Percentiles rank a stretch among this genome's conserved stretches.
Evolutionary conservation across 1,140 invertebrate genomes (phyloP).

Genomic region (Drosophila orena): DNA sequence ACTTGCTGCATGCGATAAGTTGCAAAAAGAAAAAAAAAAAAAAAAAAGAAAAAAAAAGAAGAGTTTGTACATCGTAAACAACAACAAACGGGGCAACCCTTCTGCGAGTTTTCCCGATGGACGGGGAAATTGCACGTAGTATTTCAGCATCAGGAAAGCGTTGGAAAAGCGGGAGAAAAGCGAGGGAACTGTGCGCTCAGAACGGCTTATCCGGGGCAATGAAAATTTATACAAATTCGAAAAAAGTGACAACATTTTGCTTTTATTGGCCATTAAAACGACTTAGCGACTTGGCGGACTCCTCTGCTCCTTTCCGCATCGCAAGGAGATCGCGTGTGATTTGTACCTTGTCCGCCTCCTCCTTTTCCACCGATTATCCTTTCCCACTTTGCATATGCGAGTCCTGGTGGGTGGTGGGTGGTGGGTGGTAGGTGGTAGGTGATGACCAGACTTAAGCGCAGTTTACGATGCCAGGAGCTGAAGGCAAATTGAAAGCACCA

Average conservation of each 20-base stretch:
- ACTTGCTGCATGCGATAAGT: conserved; percentile 74
- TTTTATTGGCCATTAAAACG: conserved; percentile 85
- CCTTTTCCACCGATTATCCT: neutral
- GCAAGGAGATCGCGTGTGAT: conserved; percentile 61
- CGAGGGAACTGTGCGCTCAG: conserved; percentile 38
- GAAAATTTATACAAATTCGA: conserved; percentile 84
- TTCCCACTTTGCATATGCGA: conserved; percentile 43
- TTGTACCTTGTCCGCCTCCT: conserved; percentile 65
- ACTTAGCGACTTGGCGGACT: conserved; percentile 81
- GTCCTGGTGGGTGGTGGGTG: neutral
- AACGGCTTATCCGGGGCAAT: conserved; percentile 83
- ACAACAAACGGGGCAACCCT: conserved; percentile 70
- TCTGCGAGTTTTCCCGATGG: conserved; percentile 18
- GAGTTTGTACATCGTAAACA: conserved; percentile 80
- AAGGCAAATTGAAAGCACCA: conserved; percentile 18
- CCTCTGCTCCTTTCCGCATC: conserved; percentile 16
- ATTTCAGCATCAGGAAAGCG: conserved; percentile 78
- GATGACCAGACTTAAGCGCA: conserved; percentile 44
- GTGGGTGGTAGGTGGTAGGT: conserved; percentile 10
- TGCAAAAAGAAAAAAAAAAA: conserved; percentile 60
- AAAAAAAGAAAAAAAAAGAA: conserved; percentile 54
- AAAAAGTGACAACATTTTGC: conserved; percentile 85
- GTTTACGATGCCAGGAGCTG: conserved; percentile 36
- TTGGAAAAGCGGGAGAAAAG: conserved; percentile 23
- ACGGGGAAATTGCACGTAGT: conserved; percentile 73